Evolutionary conservation across 2,888 invertebrate species (phyloP).

Genomic region (Calliphora vomitoria): DNA sequence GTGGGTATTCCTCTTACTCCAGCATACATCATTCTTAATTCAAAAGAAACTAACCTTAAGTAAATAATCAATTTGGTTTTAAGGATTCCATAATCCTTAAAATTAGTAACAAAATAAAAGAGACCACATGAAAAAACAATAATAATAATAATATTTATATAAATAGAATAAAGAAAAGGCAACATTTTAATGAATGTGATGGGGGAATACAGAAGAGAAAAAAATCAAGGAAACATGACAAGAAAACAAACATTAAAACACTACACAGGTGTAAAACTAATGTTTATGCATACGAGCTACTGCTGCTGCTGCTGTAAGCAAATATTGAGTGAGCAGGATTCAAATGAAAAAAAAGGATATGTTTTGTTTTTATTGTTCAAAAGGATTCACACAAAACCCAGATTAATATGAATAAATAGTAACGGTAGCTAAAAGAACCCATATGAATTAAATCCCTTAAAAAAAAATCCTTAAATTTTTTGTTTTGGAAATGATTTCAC

Average conservation of each 20-base stretch:
- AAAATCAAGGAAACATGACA: constrained; percentile 14
- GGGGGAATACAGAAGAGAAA: constrained; percentile 54
- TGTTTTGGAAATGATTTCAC: background rate
- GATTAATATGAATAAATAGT: constrained; percentile 54
- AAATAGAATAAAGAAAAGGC: constrained; percentile 9
- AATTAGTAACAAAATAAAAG: constrained; percentile 35
- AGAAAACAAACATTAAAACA: constrained; percentile 42
- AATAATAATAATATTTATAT: constrained; percentile 1
- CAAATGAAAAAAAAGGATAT: constrained; percentile 22
- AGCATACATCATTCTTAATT: background rate
- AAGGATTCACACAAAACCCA: background rate
- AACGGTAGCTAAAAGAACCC: constrained; percentile 26
- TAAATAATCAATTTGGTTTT: constrained; percentile 66
- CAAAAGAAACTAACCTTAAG: constrained; percentile 30
- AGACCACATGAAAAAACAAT: constrained; percentile 18
- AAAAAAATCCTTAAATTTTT: constrained; percentile 4
- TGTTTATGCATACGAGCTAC: constrained; percentile 21
- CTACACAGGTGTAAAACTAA: constrained; percentile 65
- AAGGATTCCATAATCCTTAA: constrained; percentile 52
- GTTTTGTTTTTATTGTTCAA: background rate
- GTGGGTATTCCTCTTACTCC: background rate
- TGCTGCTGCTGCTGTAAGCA: background rate
- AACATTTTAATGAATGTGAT: constrained; percentile 60
- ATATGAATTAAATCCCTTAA: constrained; percentile 54
- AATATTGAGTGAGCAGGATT: constrained; percentile 20